These are phyloP conservation scores for Stylophora pistillata DNA, from an alignment of 64 coral and sea anemone genomes.

Conservation along the genomic window DNA sequence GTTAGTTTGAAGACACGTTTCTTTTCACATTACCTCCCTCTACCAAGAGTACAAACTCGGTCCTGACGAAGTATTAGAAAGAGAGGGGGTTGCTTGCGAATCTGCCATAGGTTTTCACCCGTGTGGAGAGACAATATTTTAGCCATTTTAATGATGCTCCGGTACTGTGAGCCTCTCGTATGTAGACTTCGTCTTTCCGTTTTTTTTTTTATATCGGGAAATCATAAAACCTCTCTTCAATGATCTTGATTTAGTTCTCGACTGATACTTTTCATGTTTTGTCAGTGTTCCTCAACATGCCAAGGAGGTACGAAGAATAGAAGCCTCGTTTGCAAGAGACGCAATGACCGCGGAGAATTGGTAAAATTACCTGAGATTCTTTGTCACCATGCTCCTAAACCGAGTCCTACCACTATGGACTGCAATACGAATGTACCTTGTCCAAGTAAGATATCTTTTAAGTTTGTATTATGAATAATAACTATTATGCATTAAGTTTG, in stretches of 20 bases:
- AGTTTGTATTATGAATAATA: not conserved
- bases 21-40: too few species aligned
- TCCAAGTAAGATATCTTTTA: constrained; percentile 11
- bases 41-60: too few species aligned
- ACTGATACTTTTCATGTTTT: not conserved
- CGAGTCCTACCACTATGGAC: not conserved
- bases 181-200: too few species aligned
- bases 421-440: constrained; percentile 22
- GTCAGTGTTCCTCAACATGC: constrained; percentile 51
- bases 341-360: not conserved
- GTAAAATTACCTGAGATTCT: constrained; percentile 9
- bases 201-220: too few species aligned
- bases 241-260: not conserved
- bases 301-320: constrained; percentile 18
- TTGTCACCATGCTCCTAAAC: constrained; percentile 18
- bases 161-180: too few species aligned
- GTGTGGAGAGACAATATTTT: too few species aligned
- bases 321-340: constrained; percentile 13
- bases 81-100: too few species aligned
- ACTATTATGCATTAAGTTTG: not conserved
- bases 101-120: too few species aligned
- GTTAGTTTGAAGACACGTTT: too few species aligned
- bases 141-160: too few species aligned
- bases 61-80: too few species aligned
- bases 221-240: too few species aligned